Percentiles rank a stretch among this genome's conserved stretches.
phyloP scores from a whole-genome alignment of 2,888 invertebrate genomes.

The Rhogogaster chlorosoma region DNA sequence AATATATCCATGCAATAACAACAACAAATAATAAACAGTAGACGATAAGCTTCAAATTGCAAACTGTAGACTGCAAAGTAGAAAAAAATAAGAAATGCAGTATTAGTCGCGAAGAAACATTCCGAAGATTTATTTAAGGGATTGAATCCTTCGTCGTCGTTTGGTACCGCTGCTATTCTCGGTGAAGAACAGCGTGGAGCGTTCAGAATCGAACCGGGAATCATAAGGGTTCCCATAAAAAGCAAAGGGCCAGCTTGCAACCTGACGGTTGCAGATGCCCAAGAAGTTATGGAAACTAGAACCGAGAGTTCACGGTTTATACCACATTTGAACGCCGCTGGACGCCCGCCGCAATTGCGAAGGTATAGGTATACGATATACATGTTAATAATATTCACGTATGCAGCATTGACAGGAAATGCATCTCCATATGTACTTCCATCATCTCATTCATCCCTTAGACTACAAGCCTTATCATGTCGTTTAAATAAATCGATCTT shows the following conservation, averaged over 20 bases:
- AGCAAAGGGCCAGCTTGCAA: slow-evolving; percentile 38
- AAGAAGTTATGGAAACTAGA: slow-evolving; percentile 64
- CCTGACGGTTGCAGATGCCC: slow-evolving; percentile 47
- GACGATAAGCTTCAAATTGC: not conserved
- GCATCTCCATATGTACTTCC: not conserved
- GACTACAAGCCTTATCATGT: not conserved
- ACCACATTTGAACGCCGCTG: slow-evolving; percentile 50
- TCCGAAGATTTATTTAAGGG: not conserved
- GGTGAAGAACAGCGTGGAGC: not conserved
- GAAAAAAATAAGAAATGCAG: not conserved
- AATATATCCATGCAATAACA: not conserved
- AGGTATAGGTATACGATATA: slow-evolving; percentile 60
- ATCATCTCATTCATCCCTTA: not conserved
- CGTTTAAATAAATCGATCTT: slow-evolving; percentile 39
- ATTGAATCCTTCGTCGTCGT: not conserved
- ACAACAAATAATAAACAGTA: not conserved
- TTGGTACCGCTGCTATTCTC: slow-evolving; percentile 4
- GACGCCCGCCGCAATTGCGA: slow-evolving; percentile 63
- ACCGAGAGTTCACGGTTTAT: slow-evolving; percentile 59
- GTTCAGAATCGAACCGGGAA: not conserved
- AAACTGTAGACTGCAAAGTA: not conserved
- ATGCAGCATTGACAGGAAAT: not conserved
- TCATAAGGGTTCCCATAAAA: slow-evolving; percentile 47
- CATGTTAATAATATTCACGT: not conserved
- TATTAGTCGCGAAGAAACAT: not conserved